Evolutionary conservation across 2,797 vertebrate species (phyloP).

Genomic region (Caiman crocodilus): DNA sequence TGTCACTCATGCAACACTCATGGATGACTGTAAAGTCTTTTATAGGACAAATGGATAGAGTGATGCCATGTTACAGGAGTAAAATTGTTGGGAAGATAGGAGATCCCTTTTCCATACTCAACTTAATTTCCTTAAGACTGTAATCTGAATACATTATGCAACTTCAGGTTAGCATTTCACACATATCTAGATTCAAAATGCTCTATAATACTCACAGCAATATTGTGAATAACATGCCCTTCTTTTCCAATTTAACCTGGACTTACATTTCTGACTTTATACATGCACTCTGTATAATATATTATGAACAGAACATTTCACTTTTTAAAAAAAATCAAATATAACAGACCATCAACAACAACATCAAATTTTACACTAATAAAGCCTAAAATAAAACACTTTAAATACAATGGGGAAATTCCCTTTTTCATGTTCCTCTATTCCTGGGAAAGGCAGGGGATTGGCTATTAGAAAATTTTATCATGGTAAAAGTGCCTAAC

Average conservation of each 20-base stretch:
- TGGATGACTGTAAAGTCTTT: not conserved
- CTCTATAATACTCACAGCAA: not conserved
- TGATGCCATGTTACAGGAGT: not conserved
- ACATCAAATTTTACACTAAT: not conserved
- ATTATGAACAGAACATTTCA: not conserved
- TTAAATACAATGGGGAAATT: not conserved
- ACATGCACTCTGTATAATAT: not conserved
- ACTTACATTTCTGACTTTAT: constrained; percentile 2
- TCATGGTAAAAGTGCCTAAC: not conserved
- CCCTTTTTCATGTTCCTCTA: not conserved
- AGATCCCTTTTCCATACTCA: constrained; percentile 8
- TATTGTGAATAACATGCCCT: not conserved
- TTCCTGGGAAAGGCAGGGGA: not conserved
- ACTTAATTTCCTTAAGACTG: not conserved
- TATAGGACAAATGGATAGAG: constrained; percentile 18
- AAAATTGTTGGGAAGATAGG: not conserved
- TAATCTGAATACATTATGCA: not conserved
- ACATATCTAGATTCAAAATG: not conserved
- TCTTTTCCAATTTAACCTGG: not conserved
- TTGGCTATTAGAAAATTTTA: not conserved
- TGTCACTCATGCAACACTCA: not conserved
- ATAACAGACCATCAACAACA: not conserved
- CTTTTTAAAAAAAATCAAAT: not conserved
- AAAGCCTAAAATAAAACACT: not conserved
- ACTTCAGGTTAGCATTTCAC: not conserved